Conservation (phyloP, 2,888 invertebrate genomes). For the Rhagium mordax region DNA sequence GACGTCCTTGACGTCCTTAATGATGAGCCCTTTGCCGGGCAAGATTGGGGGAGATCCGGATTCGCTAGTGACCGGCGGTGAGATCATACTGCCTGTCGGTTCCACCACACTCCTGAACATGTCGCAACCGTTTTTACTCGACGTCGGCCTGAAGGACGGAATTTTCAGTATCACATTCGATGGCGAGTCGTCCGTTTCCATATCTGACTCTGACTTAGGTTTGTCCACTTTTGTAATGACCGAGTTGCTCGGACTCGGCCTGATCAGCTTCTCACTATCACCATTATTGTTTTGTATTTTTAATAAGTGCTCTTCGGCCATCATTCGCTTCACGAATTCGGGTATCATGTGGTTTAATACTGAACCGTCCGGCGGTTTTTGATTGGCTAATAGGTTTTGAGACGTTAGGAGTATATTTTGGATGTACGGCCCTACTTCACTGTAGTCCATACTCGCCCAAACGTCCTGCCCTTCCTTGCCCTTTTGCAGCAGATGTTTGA, state of each 20-base stretch:
- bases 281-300: constrained; percentile 65
- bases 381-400: constrained; percentile 62
- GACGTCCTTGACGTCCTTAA: constrained; percentile 93
- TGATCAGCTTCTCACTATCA: constrained; percentile 62
- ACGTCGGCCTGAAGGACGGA: constrained; percentile 88
- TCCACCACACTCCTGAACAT: constrained; percentile 58
- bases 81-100: constrained; percentile 62
- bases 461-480: constrained; percentile 66
- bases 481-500: constrained; percentile 72
- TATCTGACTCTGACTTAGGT: constrained; percentile 66
- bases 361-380: constrained; percentile 64
- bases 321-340: constrained; percentile 74
- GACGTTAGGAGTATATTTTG: constrained; percentile 71
- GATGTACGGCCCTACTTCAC: constrained; percentile 71
- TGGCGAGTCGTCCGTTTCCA: constrained; percentile 74
- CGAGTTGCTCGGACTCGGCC: constrained; percentile 69
- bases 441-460: constrained; percentile 67
- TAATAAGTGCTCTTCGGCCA: constrained; percentile 73
- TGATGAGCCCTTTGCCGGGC: constrained; percentile 75
- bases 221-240: constrained; percentile 66
- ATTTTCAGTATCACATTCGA: constrained; percentile 89
- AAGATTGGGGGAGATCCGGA: constrained; percentile 74
- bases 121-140: constrained; percentile 71
- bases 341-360: constrained; percentile 69
- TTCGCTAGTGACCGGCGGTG: constrained; percentile 71